Percentiles rank a stretch among this genome's conserved stretches.
Evolutionary conservation across 2,113 vertebrate genomes (phyloP).

Genomic region (Taxidea taxus): DNA sequence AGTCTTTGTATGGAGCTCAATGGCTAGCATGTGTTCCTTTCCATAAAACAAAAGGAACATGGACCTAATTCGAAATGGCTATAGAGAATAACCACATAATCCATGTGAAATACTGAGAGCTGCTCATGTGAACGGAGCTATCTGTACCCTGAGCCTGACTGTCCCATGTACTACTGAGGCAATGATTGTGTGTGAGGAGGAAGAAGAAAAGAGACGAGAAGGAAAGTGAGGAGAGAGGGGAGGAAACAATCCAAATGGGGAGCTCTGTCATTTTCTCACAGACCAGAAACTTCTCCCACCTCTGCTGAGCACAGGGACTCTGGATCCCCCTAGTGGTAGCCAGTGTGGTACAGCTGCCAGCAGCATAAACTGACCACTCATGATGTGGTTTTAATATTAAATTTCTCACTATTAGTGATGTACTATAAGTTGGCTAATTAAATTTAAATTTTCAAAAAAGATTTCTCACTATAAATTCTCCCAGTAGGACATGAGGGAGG

Average conservation of each 20-base stretch:
- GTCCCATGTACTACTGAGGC: no score
- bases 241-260: background rate
- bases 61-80: background rate
- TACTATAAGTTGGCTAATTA: no score
- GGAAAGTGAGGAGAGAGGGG: background rate
- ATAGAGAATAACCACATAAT: background rate
- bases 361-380: background rate
- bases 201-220: fast-evolving
- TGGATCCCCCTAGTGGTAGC: slow-evolving; percentile 47
- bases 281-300: background rate
- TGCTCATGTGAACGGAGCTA: background rate
- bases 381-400: background rate
- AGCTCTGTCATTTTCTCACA: background rate
- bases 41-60: background rate
- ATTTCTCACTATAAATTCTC: background rate
- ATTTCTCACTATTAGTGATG: background rate
- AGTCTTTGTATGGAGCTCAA: background rate
- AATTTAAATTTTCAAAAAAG: no score
- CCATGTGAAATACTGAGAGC: background rate
- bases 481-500: background rate
- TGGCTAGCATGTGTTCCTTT: background rate
- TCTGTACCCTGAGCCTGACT: background rate
- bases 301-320: background rate
- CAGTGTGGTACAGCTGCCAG: background rate
- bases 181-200: background rate